Evolutionary conservation across 2,888 invertebrate species (phyloP).

Genomic region (Seladonia tumulorum): DNA sequence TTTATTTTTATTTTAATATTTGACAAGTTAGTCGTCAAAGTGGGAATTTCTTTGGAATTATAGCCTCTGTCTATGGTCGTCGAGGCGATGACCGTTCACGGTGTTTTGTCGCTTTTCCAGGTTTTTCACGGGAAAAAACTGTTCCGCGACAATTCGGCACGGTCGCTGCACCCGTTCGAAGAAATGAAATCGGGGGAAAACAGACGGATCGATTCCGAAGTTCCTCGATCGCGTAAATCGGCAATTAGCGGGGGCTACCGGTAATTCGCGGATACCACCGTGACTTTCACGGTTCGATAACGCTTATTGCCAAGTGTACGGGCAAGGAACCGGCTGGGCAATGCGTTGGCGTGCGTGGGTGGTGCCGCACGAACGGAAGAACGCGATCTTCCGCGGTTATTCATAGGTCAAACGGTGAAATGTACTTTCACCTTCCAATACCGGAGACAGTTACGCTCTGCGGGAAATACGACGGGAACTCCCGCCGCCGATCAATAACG

Average conservation of each 20-base stretch:
- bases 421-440: constrained; percentile 66
- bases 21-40: background rate
- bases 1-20: background rate
- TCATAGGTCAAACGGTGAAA: constrained; percentile 68
- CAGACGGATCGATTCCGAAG: background rate
- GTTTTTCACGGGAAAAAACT: background rate
- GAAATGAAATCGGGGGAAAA: constrained; percentile 26
- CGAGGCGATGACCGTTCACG: background rate
- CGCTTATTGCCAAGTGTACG: constrained; percentile 48
- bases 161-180: background rate
- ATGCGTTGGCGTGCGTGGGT: constrained; percentile 31
- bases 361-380: constrained; percentile 49
- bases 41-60: background rate
- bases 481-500: background rate
- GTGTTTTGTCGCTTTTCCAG: background rate
- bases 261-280: constrained; percentile 31
- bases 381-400: constrained; percentile 57
- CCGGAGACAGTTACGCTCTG: background rate
- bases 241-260: constrained; percentile 16
- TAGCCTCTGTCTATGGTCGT: background rate
- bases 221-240: constrained; percentile 31
- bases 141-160: constrained; percentile 31
- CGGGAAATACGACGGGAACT: background rate
- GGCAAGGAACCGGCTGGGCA: background rate
- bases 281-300: constrained; percentile 64